Percentiles rank a stretch among this genome's conserved stretches.
Conservation (phyloP, 2,797 vertebrate species). For the Acrossocheilus wenchowensis region DNA sequence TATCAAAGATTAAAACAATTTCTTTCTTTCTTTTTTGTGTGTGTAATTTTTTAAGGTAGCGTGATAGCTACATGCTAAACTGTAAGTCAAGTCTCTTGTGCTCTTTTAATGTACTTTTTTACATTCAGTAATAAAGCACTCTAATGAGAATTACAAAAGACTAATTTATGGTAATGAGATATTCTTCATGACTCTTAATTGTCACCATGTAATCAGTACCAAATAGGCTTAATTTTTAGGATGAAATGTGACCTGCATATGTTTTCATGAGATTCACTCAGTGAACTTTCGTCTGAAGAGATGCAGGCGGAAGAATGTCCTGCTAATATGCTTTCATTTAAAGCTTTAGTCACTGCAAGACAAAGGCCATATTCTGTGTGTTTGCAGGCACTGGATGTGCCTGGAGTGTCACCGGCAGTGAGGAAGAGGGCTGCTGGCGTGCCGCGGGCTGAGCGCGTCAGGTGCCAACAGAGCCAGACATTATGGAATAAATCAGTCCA, state of each 20-base stretch:
- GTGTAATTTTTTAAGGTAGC: too few species aligned
- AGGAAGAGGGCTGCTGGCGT: background rate
- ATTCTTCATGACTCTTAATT: background rate
- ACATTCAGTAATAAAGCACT: background rate
- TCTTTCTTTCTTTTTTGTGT: too few species aligned
- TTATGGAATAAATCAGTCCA: conserved; percentile 17
- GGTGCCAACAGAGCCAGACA: background rate
- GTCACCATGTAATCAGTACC: background rate
- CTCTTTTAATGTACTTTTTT: too few species aligned
- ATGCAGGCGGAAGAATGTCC: background rate
- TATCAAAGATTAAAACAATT: too few species aligned
- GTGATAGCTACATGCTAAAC: background rate
- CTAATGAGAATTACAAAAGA: background rate
- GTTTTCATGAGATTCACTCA: background rate
- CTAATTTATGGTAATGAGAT: background rate
- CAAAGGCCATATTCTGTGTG: background rate
- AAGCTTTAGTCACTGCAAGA: background rate
- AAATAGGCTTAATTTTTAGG: background rate
- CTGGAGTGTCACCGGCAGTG: background rate
- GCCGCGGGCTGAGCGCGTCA: background rate
- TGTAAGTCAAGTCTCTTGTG: background rate
- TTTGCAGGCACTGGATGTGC: background rate
- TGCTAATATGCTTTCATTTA: background rate
- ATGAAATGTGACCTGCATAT: background rate
- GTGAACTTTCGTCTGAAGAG: background rate